phyloP scores from a whole-genome alignment of 1,140 invertebrate species.

The Idris sp. region DNA sequence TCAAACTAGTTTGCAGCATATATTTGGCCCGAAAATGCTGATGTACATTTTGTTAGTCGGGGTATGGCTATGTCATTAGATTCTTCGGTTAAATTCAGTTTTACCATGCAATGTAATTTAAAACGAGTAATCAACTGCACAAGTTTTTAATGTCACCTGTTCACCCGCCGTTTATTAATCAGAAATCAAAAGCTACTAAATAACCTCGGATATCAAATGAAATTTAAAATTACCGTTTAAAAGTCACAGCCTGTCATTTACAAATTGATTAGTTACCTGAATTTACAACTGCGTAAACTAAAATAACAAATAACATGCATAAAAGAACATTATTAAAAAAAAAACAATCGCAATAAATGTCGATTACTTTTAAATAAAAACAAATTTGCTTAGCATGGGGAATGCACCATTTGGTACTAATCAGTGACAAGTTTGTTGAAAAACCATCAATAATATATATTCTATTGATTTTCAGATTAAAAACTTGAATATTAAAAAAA shows the following conservation, averaged over 20 bases:
- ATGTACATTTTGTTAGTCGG: conserved; percentile 19
- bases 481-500: no score
- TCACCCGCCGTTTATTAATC: conserved; percentile 6
- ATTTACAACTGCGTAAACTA: conserved; percentile 1
- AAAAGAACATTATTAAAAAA: no score
- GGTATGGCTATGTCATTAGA: conserved; percentile 29
- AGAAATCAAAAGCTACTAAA: conserved; percentile 11
- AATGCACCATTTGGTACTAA: no score
- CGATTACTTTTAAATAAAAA: conserved; percentile 15
- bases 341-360: conserved; percentile 2
- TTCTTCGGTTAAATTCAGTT: conserved; percentile 12
- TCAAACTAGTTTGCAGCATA: conserved; percentile 29
- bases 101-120: conserved; percentile 16
- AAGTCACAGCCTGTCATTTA: neutral
- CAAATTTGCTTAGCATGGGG: no score
- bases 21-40: conserved; percentile 12
- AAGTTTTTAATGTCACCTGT: conserved; percentile 7
- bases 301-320: no score
- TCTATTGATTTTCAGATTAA: no score
- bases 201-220: neutral
- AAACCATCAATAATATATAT: no score
- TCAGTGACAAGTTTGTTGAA: no score
- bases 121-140: conserved; percentile 14
- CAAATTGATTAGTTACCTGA: conserved; percentile 10
- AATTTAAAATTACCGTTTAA: conserved; percentile 4